Evolutionary conservation across 2,888 invertebrate species (phyloP).

Genomic region (Cephus runcator): DNA sequence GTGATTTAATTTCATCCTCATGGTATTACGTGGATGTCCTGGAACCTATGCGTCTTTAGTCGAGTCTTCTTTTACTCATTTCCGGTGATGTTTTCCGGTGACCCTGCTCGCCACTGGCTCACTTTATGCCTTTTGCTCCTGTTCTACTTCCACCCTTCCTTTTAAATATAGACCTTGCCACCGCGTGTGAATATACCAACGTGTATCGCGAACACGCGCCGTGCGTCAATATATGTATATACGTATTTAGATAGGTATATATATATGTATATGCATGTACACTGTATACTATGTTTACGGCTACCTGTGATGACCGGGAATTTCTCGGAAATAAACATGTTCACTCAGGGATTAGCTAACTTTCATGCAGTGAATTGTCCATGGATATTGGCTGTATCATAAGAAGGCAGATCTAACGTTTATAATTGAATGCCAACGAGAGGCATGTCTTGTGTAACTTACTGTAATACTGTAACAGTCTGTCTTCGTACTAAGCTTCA

Average conservation of each 20-base stretch:
- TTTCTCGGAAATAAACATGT: not conserved
- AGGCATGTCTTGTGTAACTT: not conserved
- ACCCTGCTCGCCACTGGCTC: conserved; percentile 27
- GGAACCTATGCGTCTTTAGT: not conserved
- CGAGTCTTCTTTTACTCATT: not conserved
- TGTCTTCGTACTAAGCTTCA: not conserved
- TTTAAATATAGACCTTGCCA: conserved; percentile 34
- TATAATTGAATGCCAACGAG: not conserved
- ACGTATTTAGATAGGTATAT: not conserved
- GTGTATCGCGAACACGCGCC: not conserved
- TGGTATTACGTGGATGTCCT: not conserved
- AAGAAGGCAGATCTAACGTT: not conserved
- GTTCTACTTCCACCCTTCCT: conserved; percentile 26
- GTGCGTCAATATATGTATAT: not conserved
- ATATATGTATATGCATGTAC: not conserved
- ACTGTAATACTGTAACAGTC: not conserved
- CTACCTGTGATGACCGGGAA: not conserved
- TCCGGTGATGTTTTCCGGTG: conserved; percentile 21
- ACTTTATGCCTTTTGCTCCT: conserved; percentile 34
- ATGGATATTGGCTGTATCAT: not conserved
- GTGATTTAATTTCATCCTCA: not conserved
- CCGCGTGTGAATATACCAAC: not conserved
- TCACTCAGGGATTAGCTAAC: not conserved
- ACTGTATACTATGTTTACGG: not conserved
- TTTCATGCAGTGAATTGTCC: not conserved